A percentile compares a stretch with the other conserved stretches of the same genome.
phyloP scores from a whole-genome alignment of 2,113 vertebrate genomes.

The Isurus oxyrinchus region DNA sequence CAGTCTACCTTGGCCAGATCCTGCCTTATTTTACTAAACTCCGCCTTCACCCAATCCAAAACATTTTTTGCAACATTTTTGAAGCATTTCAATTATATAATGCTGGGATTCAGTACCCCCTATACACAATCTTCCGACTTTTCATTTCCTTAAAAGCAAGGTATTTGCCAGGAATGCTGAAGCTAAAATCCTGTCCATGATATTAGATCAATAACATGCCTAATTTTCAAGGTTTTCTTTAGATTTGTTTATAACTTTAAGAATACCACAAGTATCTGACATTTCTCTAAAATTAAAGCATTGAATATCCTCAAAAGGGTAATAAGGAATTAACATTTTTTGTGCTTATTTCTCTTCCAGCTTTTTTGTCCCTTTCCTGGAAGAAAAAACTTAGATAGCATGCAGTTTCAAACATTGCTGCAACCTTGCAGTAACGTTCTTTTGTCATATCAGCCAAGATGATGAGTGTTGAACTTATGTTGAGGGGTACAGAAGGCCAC shows the following conservation, averaged over 20 bases:
- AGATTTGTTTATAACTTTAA: not conserved
- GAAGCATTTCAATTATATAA: not conserved
- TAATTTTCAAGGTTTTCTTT: not conserved
- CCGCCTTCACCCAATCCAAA: no score
- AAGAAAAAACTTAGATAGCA: not conserved
- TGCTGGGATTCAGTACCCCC: not conserved
- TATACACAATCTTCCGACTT: not conserved
- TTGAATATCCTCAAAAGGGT: not conserved
- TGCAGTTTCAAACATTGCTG: not conserved
- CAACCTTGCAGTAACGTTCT: not conserved
- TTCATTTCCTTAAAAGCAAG: not conserved
- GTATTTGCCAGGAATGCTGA: not conserved
- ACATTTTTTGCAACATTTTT: not conserved
- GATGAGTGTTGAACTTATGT: not conserved
- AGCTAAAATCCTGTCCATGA: not conserved
- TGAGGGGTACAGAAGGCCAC: not conserved
- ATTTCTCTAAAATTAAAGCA: not conserved
- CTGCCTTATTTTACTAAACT: no score
- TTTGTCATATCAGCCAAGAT: not conserved
- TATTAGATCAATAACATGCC: not conserved
- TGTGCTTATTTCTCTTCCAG: not conserved
- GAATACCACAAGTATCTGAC: not conserved
- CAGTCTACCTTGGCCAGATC: no score
- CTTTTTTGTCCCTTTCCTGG: not conserved
- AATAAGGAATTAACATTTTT: not conserved